Base-by-base conservation (phyloP, 2,797 vertebrate species). In the Anomalospiza imberbis region DNA sequence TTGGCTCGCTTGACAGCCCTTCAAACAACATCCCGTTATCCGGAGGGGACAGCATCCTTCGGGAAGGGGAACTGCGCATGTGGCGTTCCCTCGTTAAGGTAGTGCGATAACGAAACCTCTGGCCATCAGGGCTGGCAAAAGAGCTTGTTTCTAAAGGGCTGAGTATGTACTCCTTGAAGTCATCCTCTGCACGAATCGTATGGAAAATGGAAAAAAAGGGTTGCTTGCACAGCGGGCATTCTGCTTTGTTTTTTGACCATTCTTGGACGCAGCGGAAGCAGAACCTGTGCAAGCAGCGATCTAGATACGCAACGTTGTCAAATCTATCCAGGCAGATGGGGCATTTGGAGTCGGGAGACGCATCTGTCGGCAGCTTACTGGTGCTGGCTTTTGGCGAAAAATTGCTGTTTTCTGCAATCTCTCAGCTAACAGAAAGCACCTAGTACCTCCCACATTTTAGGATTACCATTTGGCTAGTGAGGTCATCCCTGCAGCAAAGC, bases 211-310 rank as follows among this genome's bases (percentile, higher is more conserved):
- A 82, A 20, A 98, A 97, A 94, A 99, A 99, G 0, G 99, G 98
- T 66, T 99, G 99, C 92, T 99, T 99, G 97, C 99, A 99, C 5
- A 99, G 97, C 2, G 99, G 99, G 73, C 99, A 99, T 89, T 99
- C 99, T 2, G 99, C 99, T 98, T 99, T 99, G 98, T 99, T 99
- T 96, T 99, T 99, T 51, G 99, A 99, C 99, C 99, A 99, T 89
- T 99, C 99, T 9, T 99, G 98, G 87, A 99, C 99, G 95, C 99
- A 99, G 32, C 98, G 98, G 95, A 99, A 63, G 38, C 38, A 60
- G 96, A 99, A 99, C 80, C 98, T 99, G 76, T 99, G 99, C 71
- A 99, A 97, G 95, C 99, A 99, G 57, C 98, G 96, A 93, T 99
- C 98, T 42, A 99, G 97, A 74, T 99, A 99, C 0, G 99, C 98